Evolutionary conservation across 1,140 invertebrate genomes (phyloP), one percentile per base, ranked within the genome.

Genomic region (Cecropterus lyciades): DNA sequence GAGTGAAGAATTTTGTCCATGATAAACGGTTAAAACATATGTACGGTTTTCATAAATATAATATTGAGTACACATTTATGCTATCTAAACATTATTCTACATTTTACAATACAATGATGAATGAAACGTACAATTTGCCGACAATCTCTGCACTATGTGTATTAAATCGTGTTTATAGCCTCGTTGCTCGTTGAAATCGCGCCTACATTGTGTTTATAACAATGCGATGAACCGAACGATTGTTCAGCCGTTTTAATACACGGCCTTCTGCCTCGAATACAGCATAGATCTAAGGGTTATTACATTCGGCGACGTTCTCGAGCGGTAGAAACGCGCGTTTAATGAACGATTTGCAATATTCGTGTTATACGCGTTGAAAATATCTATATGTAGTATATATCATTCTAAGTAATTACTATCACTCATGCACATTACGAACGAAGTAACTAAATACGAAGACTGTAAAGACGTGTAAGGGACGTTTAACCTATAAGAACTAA

Each of bases 161-260:
- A 62, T 62, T 62, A 62, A 62, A 62, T 62, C 46, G 59, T 40
- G 46, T 63, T 63, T 63, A 52, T 63, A 63, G 48, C 33, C 37
- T 52, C 13, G 48, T 30, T 51, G 17, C 48, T 51, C 33, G 60
- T 63, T 63, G 48, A 45, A 43, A 52, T 63, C 46, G 37, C 33
- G 48, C 33, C 60, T 63, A 63, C 60, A 63, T 63, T 63, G 60
- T 63, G 48, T 52, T 62, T 52, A 63, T 63, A 63, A 63, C 60
- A 63, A 63, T 63, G 60, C 60, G 48, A 63, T 63, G 60, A 63
- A 63, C 60, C 48, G 60, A 63, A 63, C 48, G 60, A 63, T 63
- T 63, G 60, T 63, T 63, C 60, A 63, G 48, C 20, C 48, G 48
- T 63, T 63, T 63, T 63, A 63, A 63, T 63, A 63, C 37, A 52